phyloP scores from a whole-genome alignment of 2,113 vertebrate species.

The Rhabdornis inornatus region DNA sequence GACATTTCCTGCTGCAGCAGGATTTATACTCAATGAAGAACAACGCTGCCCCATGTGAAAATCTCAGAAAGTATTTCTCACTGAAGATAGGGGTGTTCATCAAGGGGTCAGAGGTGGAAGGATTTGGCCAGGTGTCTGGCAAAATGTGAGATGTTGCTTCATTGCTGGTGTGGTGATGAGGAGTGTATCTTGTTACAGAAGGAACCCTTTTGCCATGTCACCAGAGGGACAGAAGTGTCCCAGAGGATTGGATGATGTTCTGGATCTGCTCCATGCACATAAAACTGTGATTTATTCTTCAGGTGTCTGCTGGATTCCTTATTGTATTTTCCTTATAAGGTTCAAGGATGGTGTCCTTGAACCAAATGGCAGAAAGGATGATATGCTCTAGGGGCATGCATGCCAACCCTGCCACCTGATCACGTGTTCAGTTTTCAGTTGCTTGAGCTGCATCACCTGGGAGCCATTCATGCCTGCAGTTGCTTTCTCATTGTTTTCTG shows the following conservation, averaged over 20 bases:
- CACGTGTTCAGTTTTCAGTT: neutral
- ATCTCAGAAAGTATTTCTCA: neutral
- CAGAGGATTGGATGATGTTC: constrained; percentile 15
- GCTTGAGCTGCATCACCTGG: constrained; percentile 7
- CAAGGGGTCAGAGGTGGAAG: constrained; percentile 4
- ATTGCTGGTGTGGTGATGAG: neutral
- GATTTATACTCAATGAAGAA: constrained; percentile 10
- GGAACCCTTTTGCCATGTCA: neutral
- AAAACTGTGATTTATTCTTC: constrained; percentile 25
- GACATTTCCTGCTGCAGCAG: constrained; percentile 33
- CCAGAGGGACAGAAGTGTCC: constrained; percentile 22
- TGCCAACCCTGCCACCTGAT: neutral
- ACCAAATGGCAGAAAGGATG: neutral
- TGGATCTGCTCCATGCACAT: constrained; percentile 42
- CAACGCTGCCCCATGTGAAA: constrained; percentile 8
- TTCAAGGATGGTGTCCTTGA: neutral
- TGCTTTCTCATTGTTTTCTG: constrained; percentile 37
- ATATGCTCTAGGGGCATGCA: neutral
- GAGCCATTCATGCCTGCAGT: neutral
- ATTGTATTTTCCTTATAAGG: neutral
- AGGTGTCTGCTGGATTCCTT: neutral
- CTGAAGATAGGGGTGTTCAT: neutral
- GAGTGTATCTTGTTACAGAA: constrained; percentile 8
- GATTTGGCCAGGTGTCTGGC: constrained; percentile 48
- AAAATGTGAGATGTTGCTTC: neutral